Evolutionary conservation across 2,888 invertebrate genomes (phyloP).

Genomic region (Oligia strigilis): DNA sequence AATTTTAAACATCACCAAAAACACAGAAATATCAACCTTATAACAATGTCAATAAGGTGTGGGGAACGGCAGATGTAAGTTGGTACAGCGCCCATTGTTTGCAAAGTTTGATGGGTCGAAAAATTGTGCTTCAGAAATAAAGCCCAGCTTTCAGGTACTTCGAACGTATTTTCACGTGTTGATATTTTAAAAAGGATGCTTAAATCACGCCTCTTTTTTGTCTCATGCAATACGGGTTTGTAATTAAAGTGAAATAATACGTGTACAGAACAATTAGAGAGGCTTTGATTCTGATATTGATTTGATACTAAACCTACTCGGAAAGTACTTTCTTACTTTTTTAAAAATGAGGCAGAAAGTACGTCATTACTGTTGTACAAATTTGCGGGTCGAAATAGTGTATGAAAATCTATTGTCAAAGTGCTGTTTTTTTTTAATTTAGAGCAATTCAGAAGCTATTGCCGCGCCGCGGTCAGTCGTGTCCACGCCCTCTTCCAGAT

Average conservation of each 20-base stretch:
- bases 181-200: conserved; percentile 30
- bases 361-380: too few species aligned
- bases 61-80: background rate
- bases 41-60: rapidly evolving
- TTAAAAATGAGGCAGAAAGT: too few species aligned
- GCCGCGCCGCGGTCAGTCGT: too few species aligned
- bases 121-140: conserved; percentile 63
- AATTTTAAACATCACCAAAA: background rate
- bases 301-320: background rate
- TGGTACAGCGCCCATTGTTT: conserved; percentile 57
- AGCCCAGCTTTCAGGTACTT: conserved; percentile 44
- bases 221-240: background rate
- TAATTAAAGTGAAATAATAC: background rate
- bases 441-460: too few species aligned
- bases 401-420: too few species aligned
- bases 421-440: too few species aligned
- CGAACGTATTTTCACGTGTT: conserved; percentile 29
- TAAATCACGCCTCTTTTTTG: background rate
- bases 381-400: too few species aligned
- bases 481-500: too few species aligned
- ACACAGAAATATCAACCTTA: conserved; percentile 20
- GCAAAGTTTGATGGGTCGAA: conserved; percentile 60
- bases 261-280: background rate
- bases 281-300: background rate
- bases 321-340: too few species aligned